These are phyloP conservation scores for Micoletzkya japonica DNA, from an alignment of 2,888 invertebrate species.

Conservation along the genomic window DNA sequence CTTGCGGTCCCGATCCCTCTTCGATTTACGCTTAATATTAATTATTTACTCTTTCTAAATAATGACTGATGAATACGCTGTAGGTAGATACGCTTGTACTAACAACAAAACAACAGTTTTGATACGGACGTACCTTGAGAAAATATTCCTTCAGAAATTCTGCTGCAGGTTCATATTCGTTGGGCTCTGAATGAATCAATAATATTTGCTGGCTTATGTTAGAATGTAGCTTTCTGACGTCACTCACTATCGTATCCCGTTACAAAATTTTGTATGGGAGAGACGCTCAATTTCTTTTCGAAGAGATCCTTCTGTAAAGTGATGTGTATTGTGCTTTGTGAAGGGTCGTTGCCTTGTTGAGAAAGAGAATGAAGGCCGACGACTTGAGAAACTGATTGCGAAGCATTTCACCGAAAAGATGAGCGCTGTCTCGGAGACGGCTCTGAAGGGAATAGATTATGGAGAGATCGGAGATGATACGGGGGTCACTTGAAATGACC, in stretches of 20 bases:
- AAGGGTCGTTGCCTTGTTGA: constrained; percentile 33
- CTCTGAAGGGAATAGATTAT: constrained; percentile 29
- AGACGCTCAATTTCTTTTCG: constrained; percentile 29
- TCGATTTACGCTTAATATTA: constrained; percentile 10
- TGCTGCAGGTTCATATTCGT: not conserved
- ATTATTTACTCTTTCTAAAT: not conserved
- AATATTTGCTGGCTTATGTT: no score
- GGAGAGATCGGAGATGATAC: no score
- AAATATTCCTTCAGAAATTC: constrained; percentile 22
- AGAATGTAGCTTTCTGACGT: not conserved
- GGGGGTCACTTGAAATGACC: no score
- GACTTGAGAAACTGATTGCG: constrained; percentile 35
- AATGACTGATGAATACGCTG: not conserved
- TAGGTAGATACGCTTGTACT: not conserved
- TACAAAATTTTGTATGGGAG: constrained; percentile 31
- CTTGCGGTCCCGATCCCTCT: constrained; percentile 24
- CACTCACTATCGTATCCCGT: constrained; percentile 31
- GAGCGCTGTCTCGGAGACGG: constrained; percentile 35
- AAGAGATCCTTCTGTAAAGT: constrained; percentile 32
- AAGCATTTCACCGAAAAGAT: constrained; percentile 37
- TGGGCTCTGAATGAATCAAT: constrained; percentile 3
- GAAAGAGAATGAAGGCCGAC: constrained; percentile 39
- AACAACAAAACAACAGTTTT: no score
- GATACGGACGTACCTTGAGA: constrained; percentile 2
- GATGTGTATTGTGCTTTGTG: not conserved